These are phyloP conservation scores for Chrysaora quinquecirrha DNA, from an alignment of 30 jellyfish, hydroid and myxozoan genomes.

Conservation along the genomic window DNA sequence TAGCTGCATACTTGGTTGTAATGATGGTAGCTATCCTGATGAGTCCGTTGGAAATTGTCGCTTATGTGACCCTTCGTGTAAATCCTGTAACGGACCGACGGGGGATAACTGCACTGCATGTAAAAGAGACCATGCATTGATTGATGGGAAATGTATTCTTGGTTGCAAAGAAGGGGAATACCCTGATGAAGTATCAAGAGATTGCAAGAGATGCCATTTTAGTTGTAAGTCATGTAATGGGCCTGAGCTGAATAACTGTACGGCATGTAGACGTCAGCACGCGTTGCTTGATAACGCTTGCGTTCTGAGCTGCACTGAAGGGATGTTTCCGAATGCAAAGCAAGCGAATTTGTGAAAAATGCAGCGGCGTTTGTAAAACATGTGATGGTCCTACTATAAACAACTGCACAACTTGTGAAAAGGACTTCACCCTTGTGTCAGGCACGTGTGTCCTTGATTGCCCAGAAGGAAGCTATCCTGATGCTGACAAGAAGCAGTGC, in stretches of 20 bases:
- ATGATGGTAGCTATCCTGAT: slow-evolving; percentile 56
- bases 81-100: slow-evolving; percentile 62
- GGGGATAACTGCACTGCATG: slow-evolving; percentile 59
- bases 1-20: slow-evolving; percentile 53
- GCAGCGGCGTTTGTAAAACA: slow-evolving; percentile 66
- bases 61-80: slow-evolving; percentile 79
- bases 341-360: slow-evolving; percentile 58
- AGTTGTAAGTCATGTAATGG: slow-evolving; percentile 91
- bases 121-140: slow-evolving; percentile 28
- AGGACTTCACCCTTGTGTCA: slow-evolving; percentile 15
- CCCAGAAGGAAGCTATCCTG: slow-evolving; percentile 51
- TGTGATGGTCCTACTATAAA: slow-evolving; percentile 79
- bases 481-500: slow-evolving; percentile 20
- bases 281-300: slow-evolving; percentile 44
- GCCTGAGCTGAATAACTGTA: slow-evolving; percentile 59
- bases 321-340: slow-evolving; percentile 29
- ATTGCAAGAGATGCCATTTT: slow-evolving; percentile 81
- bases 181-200: slow-evolving; percentile 40
- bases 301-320: slow-evolving; percentile 35
- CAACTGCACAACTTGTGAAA: slow-evolving; percentile 78
- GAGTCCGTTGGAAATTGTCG: slow-evolving; percentile 55
- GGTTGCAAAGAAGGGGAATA: slow-evolving; percentile 59
- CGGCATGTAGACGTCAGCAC: slow-evolving; percentile 71
- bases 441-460: slow-evolving; percentile 59
- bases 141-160: slow-evolving; percentile 43